Percentiles rank a stretch among this genome's conserved stretches.
Evolutionary conservation across 2,797 vertebrate genomes (phyloP).

Genomic region (Acrossocheilus wenchowensis): DNA sequence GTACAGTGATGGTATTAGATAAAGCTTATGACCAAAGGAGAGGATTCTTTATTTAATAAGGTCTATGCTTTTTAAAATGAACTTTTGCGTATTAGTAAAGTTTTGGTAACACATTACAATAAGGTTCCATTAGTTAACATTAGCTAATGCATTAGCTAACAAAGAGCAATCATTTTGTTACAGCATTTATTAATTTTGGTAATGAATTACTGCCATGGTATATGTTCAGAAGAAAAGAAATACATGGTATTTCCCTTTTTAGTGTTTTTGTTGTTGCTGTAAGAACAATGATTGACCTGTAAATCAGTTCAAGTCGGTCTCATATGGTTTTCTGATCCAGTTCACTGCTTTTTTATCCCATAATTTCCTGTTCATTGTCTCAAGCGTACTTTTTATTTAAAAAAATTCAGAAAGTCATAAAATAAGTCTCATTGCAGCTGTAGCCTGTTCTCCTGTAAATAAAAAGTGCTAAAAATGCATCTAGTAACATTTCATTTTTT

Average conservation of each 20-base stretch:
- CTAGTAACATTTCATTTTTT: neutral
- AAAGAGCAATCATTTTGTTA: neutral
- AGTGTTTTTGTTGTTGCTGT: neutral
- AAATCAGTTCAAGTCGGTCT: neutral
- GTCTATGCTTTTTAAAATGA: neutral
- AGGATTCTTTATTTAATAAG: neutral
- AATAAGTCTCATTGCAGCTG: neutral
- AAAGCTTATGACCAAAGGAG: neutral
- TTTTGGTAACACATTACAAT: too few relatives aligned
- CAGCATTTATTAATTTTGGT: neutral
- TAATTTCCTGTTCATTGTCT: neutral
- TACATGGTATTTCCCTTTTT: neutral
- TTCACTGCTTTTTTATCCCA: neutral
- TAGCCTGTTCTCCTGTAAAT: neutral
- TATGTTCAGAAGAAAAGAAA: neutral
- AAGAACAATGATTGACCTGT: neutral
- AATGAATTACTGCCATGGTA: neutral
- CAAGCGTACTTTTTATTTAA: neutral
- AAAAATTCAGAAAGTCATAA: neutral
- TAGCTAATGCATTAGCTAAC: neutral
- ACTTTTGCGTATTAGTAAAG: too few relatives aligned
- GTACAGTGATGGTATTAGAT: neutral
- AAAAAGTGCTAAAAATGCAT: neutral
- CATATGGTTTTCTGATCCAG: neutral
- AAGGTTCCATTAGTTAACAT: too few relatives aligned